A percentile compares a stretch with the other conserved stretches of the same genome.
Evolutionary conservation across 2,113 vertebrate genomes (phyloP).

Genomic region (Excalfactoria chinensis): DNA sequence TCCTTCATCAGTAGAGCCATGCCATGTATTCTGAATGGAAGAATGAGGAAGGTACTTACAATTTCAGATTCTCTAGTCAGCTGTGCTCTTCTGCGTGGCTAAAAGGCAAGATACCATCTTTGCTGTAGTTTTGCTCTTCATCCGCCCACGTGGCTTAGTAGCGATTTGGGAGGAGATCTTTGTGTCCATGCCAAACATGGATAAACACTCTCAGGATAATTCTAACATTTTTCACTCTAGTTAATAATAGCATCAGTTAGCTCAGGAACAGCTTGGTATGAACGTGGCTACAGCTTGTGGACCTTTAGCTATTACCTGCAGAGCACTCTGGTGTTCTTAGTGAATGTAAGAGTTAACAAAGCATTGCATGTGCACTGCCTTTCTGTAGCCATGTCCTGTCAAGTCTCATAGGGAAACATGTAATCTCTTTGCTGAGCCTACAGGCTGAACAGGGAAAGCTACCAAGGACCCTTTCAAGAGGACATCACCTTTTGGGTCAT

Average conservation of each 20-base stretch:
- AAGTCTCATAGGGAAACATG: not conserved
- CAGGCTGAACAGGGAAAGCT: not conserved
- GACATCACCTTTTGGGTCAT: not conserved
- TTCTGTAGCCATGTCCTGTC: not conserved
- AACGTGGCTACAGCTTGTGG: not conserved
- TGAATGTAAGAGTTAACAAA: not conserved
- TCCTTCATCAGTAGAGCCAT: not conserved
- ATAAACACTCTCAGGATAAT: not conserved
- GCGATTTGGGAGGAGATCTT: fast-evolving
- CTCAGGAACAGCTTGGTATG: not conserved
- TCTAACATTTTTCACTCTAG: not conserved
- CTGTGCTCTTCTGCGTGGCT: not conserved
- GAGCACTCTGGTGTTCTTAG: too few relatives aligned
- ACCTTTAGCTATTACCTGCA: not conserved
- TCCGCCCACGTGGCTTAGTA: not conserved
- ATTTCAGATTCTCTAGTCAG: fast-evolving
- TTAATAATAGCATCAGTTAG: not conserved
- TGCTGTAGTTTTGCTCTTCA: not conserved
- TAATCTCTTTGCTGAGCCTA: not conserved
- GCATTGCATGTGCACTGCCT: too few relatives aligned
- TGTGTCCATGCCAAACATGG: not conserved
- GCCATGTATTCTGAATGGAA: not conserved
- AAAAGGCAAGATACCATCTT: not conserved
- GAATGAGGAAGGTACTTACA: not conserved
- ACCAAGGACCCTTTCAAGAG: not conserved